These are phyloP conservation scores for Pedionomus torquatus DNA, from an alignment of 2,113 vertebrate genomes.

Conservation along the genomic window DNA sequence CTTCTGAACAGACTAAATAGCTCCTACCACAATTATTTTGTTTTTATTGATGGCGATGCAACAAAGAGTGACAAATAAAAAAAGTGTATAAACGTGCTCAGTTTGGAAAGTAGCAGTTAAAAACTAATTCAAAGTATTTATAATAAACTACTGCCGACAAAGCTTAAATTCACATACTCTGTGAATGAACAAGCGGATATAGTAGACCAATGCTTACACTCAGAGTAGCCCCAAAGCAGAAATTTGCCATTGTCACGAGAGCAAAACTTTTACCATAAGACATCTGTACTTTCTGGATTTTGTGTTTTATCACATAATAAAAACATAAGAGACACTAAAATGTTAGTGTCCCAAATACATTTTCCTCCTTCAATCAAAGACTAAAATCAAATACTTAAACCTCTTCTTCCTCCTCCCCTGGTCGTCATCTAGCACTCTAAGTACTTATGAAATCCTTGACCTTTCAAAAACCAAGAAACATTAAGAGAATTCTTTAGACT, in stretches of 20 bases:
- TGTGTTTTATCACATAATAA: background rate
- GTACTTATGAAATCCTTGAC: background rate
- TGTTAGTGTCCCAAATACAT: background rate
- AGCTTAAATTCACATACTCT: background rate
- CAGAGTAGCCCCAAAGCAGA: background rate
- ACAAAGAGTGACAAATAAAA: background rate
- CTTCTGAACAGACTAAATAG: conserved; percentile 11
- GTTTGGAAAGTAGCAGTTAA: background rate
- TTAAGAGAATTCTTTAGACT: background rate
- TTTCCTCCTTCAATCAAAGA: background rate
- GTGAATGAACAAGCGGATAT: background rate
- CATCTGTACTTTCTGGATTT: background rate
- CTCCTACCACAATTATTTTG: background rate
- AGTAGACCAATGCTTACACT: background rate
- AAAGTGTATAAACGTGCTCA: background rate
- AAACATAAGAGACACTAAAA: background rate
- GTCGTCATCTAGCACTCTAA: background rate
- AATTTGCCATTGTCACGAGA: background rate
- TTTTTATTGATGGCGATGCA: background rate
- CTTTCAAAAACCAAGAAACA: background rate
- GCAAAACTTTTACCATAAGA: background rate
- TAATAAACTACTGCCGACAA: background rate
- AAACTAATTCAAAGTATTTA: background rate
- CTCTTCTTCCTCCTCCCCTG: fast-evolving
- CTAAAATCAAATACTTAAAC: background rate